A percentile compares a stretch with the other conserved stretches of the same genome.
Evolutionary conservation across 1,140 invertebrate genomes (phyloP).

Genomic region (Littorina saxatilis): DNA sequence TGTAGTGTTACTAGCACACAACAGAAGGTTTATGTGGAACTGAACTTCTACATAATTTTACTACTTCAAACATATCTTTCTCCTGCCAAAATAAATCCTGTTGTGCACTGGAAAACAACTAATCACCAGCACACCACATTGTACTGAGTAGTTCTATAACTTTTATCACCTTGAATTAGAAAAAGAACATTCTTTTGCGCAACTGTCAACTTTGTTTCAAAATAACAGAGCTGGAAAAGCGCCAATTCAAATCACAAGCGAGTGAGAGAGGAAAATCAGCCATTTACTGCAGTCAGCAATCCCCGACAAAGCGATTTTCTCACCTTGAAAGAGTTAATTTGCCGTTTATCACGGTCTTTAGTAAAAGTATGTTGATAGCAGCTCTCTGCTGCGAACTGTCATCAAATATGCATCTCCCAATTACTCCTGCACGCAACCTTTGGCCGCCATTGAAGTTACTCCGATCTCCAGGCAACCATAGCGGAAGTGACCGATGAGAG

Average conservation of each 20-base stretch:
- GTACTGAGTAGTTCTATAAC: too few species aligned
- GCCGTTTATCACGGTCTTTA: conserved; percentile 8
- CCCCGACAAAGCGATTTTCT: not conserved
- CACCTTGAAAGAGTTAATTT: conserved; percentile 1
- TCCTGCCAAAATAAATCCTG: too few species aligned
- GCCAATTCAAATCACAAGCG: not conserved
- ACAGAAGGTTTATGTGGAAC: too few species aligned
- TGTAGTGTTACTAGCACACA: too few species aligned
- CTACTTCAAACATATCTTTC: too few species aligned
- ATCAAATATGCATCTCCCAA: conserved; percentile 34
- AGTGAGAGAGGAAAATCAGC: not conserved
- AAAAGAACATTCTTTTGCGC: too few species aligned
- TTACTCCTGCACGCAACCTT: conserved; percentile 33
- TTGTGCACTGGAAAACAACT: too few species aligned
- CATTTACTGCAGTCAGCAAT: not conserved
- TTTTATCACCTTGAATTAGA: too few species aligned
- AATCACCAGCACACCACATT: too few species aligned
- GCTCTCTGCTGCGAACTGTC: conserved; percentile 15
- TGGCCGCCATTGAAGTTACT: conserved; percentile 36
- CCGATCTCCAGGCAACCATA: conserved; percentile 35
- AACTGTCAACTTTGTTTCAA: too few species aligned
- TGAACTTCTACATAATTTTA: too few species aligned
- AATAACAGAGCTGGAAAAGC: not conserved
- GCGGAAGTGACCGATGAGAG: conserved; percentile 23
- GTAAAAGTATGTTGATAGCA: not conserved